Percentiles rank a stretch among this genome's conserved stretches.
These are phyloP conservation scores for Tyrannus savana DNA, from an alignment of 2,113 vertebrate species.

Conservation along the genomic window DNA sequence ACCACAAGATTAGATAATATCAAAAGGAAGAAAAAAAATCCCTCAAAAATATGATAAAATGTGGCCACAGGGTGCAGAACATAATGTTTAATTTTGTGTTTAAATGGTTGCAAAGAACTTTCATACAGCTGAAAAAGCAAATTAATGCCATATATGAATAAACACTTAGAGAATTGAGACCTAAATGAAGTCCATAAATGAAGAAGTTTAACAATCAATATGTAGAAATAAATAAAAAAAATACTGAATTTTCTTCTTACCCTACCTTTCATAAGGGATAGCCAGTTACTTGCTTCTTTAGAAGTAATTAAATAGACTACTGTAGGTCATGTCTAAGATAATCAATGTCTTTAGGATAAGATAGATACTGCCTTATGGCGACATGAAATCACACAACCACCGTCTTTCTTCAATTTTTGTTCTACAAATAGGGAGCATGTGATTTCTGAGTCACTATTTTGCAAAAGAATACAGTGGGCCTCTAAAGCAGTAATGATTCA, in stretches of 20 bases:
- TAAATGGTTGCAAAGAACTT: not conserved
- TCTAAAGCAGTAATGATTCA: not conserved
- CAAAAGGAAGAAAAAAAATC: not conserved
- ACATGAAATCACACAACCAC: not conserved
- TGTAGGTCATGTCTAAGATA: not conserved
- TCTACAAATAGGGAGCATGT: not conserved
- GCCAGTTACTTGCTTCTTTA: not conserved
- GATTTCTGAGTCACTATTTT: not conserved
- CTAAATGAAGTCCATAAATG: not conserved
- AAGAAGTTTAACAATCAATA: not conserved
- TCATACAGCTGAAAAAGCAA: not conserved
- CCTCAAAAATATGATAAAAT: not conserved
- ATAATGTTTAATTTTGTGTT: not conserved
- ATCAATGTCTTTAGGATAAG: not conserved
- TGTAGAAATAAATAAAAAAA: not conserved
- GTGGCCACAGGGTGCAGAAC: not conserved
- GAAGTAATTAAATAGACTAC: not conserved
- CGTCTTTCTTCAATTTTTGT: not conserved
- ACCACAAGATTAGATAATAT: not conserved
- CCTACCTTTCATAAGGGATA: not conserved
- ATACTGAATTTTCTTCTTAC: accelerated
- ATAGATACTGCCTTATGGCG: not conserved
- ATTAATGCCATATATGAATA: not conserved
- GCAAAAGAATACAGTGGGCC: not conserved
- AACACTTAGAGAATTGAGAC: not conserved